phyloP scores from a whole-genome alignment of 2,113 vertebrate genomes.

The Macrotus californicus region DNA sequence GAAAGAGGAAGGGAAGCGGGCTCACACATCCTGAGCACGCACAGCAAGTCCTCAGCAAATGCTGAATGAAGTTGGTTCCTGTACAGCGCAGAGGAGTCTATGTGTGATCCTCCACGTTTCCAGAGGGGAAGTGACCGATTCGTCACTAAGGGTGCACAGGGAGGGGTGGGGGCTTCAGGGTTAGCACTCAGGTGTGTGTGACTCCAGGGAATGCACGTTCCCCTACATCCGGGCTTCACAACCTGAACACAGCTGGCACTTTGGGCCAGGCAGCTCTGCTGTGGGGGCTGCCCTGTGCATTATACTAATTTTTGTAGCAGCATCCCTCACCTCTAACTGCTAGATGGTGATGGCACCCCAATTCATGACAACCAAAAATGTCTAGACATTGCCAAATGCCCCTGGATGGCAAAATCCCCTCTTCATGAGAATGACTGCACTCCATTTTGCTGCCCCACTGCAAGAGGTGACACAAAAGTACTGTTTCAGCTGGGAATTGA shows the following conservation, averaged over 20 bases:
- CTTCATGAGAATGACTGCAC: background rate
- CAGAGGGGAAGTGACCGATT: background rate
- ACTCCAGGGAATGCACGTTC: background rate
- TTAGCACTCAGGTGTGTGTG: background rate
- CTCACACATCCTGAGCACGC: background rate
- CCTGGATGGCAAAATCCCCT: background rate
- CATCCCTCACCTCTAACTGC: background rate
- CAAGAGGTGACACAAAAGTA: background rate
- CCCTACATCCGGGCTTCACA: background rate
- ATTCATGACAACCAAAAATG: background rate
- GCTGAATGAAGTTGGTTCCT: background rate
- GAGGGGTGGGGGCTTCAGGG: background rate
- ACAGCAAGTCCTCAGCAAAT: background rate
- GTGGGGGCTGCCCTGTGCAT: background rate
- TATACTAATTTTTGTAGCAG: background rate
- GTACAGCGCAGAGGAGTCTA: background rate
- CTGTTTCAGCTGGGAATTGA: background rate
- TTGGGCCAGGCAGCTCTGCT: background rate
- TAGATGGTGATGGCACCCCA: background rate
- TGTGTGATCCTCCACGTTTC: accelerated
- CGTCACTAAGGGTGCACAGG: background rate
- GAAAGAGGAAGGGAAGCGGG: background rate
- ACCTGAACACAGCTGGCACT: accelerated
- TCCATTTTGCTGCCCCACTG: background rate
- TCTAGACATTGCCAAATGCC: background rate